Conservation (phyloP, 2,797 vertebrate genomes). For the Pyrocephalus nanus region DNA sequence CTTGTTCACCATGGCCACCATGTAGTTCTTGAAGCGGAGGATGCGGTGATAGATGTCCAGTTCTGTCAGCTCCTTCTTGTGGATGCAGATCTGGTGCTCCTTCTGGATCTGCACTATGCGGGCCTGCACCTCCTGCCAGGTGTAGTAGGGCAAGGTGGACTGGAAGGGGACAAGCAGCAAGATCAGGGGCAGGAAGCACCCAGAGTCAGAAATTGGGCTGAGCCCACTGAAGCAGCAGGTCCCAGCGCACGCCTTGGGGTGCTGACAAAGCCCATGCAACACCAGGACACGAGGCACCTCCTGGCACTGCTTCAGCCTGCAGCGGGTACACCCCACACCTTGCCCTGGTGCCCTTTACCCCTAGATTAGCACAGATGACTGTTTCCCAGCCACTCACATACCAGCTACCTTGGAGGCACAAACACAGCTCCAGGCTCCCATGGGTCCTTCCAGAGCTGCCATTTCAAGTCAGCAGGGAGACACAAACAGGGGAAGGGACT, state of each 20-base stretch:
- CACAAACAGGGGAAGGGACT: not conserved
- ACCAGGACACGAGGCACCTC: not conserved
- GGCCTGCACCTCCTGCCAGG: constrained; percentile 98
- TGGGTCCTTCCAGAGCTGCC: not conserved
- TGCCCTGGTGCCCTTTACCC: not conserved
- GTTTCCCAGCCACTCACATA: not conserved
- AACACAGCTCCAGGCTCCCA: not conserved
- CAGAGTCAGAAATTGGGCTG: not conserved
- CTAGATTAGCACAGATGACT: not conserved
- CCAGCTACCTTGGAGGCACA: not conserved
- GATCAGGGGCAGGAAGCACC: not conserved
- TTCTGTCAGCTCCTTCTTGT: constrained; percentile 95
- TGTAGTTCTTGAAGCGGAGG: constrained; percentile 98
- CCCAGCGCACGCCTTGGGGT: fast-evolving
- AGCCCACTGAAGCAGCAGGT: not conserved
- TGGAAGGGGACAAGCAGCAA: constrained; percentile 1
- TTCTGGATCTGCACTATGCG: constrained; percentile 98
- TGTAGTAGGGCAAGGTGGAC: constrained; percentile 92
- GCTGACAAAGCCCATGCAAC: not conserved
- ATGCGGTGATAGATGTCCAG: constrained; percentile 98
- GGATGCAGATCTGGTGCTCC: constrained; percentile 98
- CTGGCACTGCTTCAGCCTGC: not conserved
- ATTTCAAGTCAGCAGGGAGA: not conserved
- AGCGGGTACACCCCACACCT: not conserved
- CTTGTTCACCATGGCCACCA: constrained; percentile 99